Percentiles rank a stretch among this genome's conserved stretches.
These are phyloP conservation scores for Limnephilus rhombicus DNA, from an alignment of 2,888 invertebrate species.

Conservation along the genomic window DNA sequence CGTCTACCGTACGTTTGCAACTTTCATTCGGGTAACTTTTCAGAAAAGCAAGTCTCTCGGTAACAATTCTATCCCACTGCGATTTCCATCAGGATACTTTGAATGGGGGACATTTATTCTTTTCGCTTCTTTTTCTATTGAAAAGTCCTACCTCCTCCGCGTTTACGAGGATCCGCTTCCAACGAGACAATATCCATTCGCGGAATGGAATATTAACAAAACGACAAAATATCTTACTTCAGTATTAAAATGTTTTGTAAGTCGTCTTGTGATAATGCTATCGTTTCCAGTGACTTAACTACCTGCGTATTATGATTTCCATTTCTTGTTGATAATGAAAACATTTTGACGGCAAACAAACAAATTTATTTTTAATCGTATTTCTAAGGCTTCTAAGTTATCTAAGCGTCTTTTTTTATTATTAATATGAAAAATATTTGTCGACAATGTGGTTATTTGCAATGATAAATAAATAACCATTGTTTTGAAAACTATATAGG, in stretches of 20 bases:
- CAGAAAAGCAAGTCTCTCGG: slow-evolving; percentile 24
- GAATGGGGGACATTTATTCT: slow-evolving; percentile 27
- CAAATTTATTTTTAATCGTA: too few species aligned
- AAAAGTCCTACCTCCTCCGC: not conserved
- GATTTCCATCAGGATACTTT: slow-evolving; percentile 33
- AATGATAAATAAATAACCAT: too few species aligned
- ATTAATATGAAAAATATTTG: too few species aligned
- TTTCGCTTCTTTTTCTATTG: not conserved
- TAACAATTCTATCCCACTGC: slow-evolving; percentile 33
- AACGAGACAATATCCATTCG: slow-evolving; percentile 10
- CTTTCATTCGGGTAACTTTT: not conserved
- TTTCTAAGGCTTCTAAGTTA: too few species aligned
- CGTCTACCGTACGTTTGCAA: not conserved
- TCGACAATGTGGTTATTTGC: too few species aligned
- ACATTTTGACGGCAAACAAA: too few species aligned
- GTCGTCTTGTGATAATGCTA: not conserved
- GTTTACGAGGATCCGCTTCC: slow-evolving; percentile 1
- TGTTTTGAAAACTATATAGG: too few species aligned
- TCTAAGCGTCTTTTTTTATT: too few species aligned
- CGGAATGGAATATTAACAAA: not conserved
- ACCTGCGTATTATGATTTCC: not conserved
- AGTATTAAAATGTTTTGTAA: not conserved
- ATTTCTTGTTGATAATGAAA: not conserved
- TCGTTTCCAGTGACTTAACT: not conserved
- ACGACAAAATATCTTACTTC: not conserved